Base-by-base conservation (phyloP, 2,113 vertebrate genomes). In the Genyomyrus donnyi region DNA sequence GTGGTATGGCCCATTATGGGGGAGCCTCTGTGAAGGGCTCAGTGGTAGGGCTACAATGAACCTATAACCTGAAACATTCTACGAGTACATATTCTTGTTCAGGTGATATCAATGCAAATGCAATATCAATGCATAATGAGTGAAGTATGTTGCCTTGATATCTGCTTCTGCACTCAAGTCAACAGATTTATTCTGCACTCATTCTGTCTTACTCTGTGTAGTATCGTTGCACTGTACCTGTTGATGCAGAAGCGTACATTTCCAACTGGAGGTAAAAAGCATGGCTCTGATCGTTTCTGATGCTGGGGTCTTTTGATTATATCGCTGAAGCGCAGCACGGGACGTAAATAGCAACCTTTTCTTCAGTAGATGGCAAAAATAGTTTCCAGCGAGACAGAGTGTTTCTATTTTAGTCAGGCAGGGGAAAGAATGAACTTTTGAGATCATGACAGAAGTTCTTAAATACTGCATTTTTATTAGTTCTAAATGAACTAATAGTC, bases 401-500 rank as follows among this genome's bases (percentile, higher is more conserved):
- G 39, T 88, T 88, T 88, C 87, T 88, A 88, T 88, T 88, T 62
- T 88, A 88, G 87, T 46, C 87, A 11, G 35, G 39, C 35, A 66
- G 52, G 35, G 35, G 56, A 62, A 88, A 88, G 87, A n/a, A 66
- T 88, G 52, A 88, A 42, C 50, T 66, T 66, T 66, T 66, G 53
- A 88, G 87, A 45, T 45, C n/a, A 50, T 88, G 87, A 62, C 87
- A 88, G 53, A 62, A 88, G 87, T 88, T 66, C 9, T 58, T 66
- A 62, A 88, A 66, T 66, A 45, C 53, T 88, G 52, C 52, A 88
- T 62, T 88, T 88, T 88, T 58, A 88, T 62, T 88, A 88, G 56
- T 62, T 88, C 53, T 88, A 88, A 62, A 88, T 62, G 49, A 88
- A 88, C 52, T 88, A 88, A 88, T 88, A 39, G 21, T 88, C 35